Evolutionary conservation across 2,797 vertebrate genomes (phyloP), one percentile per base, ranked within the genome.

Genomic region (Ficedula albicollis): DNA sequence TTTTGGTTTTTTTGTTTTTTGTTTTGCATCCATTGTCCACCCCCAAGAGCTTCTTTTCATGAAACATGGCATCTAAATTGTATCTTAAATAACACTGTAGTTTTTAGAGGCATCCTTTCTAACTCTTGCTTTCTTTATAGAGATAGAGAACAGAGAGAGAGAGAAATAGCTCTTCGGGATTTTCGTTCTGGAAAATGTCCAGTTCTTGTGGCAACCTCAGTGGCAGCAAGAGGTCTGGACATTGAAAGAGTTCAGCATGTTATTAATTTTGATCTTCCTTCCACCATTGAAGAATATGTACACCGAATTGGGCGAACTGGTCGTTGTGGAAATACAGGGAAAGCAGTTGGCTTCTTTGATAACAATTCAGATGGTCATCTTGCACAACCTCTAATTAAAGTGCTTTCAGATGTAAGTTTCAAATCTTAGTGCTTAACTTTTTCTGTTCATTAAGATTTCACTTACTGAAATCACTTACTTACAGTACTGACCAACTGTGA

Each of bases 291-390:
- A 3, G 99, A 99, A 12, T 99, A 99, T 4, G 99, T 99, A 46
- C 99, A 99, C 94, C 98, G 99, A 27, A 99, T 99, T 56, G 99
- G 99, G 44, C 98, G 99, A 73, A 99, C 99, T 7, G 99, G 99
- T 12, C 99, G 99, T 64, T 99, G 99, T 62, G 99, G 99, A 21
- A 99, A 99, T 96, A 98, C 36, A 4, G 99, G 99, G 64, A 98
- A 97, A 92, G 99, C 99, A 0, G 86, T 99, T 96, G 98, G 98
- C 14, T 99, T 99, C 97, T 99, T 98, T 68, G 98, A 99, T 97
- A 96, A 95, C 0, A 97, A 96, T 29, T 27, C 93, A 19, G 98
- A 98, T 41, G 64, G 98, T 85, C 93, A 90, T 55, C 94, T 98
- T 91, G 98, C 99, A 34, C 97, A 92, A 2, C 94, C 98, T 38